phyloP scores from a whole-genome alignment of 2,797 vertebrate species.

The Nyctibius grandis region DNA sequence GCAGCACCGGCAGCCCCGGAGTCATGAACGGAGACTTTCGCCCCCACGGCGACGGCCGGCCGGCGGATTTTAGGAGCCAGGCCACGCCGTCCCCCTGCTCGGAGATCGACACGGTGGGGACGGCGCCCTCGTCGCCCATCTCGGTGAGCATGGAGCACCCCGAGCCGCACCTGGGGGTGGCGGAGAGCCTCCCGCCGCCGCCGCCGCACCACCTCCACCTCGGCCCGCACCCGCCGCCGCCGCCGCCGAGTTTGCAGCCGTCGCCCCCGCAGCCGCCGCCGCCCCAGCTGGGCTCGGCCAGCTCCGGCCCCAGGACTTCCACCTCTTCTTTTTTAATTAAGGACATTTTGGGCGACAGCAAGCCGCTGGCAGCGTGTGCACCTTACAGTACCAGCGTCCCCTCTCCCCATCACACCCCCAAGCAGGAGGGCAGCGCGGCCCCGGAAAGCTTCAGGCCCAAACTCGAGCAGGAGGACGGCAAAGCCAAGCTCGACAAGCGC shows the following conservation, averaged over 20 bases:
- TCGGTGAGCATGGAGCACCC: slow-evolving; percentile 92
- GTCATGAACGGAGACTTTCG: slow-evolving; percentile 94
- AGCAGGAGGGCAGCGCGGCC: slow-evolving; percentile 84
- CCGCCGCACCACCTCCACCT: slow-evolving; percentile 81
- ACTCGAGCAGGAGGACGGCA: slow-evolving; percentile 90
- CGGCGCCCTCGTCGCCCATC: slow-evolving; percentile 93
- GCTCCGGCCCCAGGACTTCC: slow-evolving; percentile 89
- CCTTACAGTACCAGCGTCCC: slow-evolving; percentile 96
- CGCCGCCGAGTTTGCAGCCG: slow-evolving; percentile 70
- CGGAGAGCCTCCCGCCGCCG: slow-evolving; percentile 84
- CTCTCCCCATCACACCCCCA: slow-evolving; percentile 90
- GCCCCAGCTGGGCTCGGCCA: slow-evolving; percentile 81
- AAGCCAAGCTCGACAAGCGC: slow-evolving; percentile 89
- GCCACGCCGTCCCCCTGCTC: slow-evolving; percentile 92
- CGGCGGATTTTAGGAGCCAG: slow-evolving; percentile 90
- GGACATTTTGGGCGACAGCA: slow-evolving; percentile 98
- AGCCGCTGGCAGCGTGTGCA: slow-evolving; percentile 95
- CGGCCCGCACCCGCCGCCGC: slow-evolving; percentile 74
- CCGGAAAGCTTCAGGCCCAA: slow-evolving; percentile 93
- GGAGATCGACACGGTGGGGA: slow-evolving; percentile 96
- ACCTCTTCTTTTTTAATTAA: slow-evolving; percentile 98
- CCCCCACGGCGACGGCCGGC: slow-evolving; percentile 79
- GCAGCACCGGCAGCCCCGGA: slow-evolving; percentile 85
- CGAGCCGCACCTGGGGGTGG: slow-evolving; percentile 83
- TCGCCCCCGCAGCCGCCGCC: slow-evolving; percentile 61